These are phyloP conservation scores for Cinara cedri DNA, from an alignment of 2,888 invertebrate species.

Conservation along the genomic window DNA sequence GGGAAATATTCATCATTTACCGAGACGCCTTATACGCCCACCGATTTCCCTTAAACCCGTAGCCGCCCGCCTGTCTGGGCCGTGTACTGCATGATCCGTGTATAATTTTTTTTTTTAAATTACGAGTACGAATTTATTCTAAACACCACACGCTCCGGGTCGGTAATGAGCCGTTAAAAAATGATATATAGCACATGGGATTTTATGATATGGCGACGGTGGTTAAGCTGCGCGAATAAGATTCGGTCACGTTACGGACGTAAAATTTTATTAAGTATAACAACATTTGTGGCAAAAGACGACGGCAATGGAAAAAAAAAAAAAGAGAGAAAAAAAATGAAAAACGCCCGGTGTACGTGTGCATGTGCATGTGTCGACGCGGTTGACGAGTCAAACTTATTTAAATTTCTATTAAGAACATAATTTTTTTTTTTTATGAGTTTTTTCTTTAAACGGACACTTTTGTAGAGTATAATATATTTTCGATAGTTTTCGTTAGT, in stretches of 20 bases:
- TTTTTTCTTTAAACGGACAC: too few species aligned
- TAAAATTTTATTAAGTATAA: conserved; percentile 11
- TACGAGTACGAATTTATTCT: conserved; percentile 11
- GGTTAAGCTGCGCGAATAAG: conserved; percentile 27
- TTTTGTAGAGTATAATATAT: too few species aligned
- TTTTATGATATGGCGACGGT: background rate
- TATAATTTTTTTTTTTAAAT: conserved; percentile 7
- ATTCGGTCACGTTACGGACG: conserved; percentile 43
- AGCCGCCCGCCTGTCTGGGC: background rate
- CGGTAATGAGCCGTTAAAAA: conserved; percentile 7
- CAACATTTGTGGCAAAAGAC: background rate
- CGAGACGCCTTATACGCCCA: too few species aligned
- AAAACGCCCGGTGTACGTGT: background rate
- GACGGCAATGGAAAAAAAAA: too few species aligned
- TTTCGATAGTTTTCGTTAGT: too few species aligned
- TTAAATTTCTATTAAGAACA: too few species aligned
- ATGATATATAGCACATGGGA: background rate
- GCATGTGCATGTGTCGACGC: too few species aligned
- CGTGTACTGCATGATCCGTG: background rate
- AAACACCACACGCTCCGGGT: background rate
- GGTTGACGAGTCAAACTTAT: too few species aligned
- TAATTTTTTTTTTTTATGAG: too few species aligned
- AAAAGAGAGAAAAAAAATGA: background rate
- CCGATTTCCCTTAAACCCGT: too few species aligned
- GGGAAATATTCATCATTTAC: too few species aligned